Evolutionary conservation across 2,797 vertebrate species (phyloP), one percentile per base, ranked within the genome.

Genomic region (Peromyscus eremicus): DNA sequence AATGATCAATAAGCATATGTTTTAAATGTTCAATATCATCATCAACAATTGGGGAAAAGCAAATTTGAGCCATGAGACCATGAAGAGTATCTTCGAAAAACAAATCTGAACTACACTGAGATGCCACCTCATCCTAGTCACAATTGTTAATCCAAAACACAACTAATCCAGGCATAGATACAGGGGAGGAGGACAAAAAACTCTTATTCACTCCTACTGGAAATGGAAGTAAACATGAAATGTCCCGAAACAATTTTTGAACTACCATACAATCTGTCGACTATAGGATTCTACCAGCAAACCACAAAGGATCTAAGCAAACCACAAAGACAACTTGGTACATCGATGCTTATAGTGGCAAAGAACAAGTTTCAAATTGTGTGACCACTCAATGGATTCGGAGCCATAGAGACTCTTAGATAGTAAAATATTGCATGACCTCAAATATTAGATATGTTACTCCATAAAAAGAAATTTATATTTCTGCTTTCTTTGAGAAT

Each of bases 351-450:
- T 37, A 37, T 71, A 23, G n/a, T 37, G n/a, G 70, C 66, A 75
- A 60, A 75, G 37, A 94, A 57, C 87, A 68, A 90, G n/a, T 94
- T 88, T 92, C 12, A 95, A 62, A 32, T 79, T 49, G 4, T 81
- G 27, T 87, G 37, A 60, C 60, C 32, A 21, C 43, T 46, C 52
- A 82, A 80, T 34, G 7, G 77, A 34, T n/a, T n/a, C 23, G 34
- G 83, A 64, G n/a, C 23, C 71, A 5, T 6, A 87, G 46, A 77
- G 19, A n/a, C 87, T 92, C 40, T 57, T 8, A 76, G 37, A 1
- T 55, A 32, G 55, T 52, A 90, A 55, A 12, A 83, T 55, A 73
- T 70, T 91, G 90, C 14, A 19, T 80, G 77, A 80, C 17, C n/a
- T 80, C 14, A 43, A 43, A 34, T 71, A 55, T n/a, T 55, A 80